phyloP scores from a whole-genome alignment of 2,113 vertebrate species.

The Tragelaphus scriptus region DNA sequence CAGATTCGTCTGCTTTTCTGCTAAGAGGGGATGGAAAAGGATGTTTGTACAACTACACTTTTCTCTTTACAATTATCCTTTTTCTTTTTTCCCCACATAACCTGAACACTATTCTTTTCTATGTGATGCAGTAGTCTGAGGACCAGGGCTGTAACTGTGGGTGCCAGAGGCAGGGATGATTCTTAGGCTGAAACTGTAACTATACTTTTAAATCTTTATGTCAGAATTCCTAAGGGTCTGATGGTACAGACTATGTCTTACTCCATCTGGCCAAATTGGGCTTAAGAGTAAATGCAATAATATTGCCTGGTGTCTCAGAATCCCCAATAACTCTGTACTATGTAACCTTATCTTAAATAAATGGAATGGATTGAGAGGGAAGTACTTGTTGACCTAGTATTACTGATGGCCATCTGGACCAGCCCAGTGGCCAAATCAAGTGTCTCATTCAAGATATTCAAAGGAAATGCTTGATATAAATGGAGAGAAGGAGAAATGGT shows the following conservation, averaged over 20 bases:
- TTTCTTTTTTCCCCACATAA: not conserved
- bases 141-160: not conserved
- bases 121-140: not conserved
- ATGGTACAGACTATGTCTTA: not conserved
- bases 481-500: not conserved
- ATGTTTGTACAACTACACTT: not conserved
- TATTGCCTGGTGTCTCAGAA: not conserved
- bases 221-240: not conserved
- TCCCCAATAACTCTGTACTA: not conserved
- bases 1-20: not conserved
- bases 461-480: conserved; percentile 24
- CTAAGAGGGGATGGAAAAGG: not conserved
- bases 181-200: not conserved
- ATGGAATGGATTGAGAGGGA: not conserved
- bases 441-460: not conserved
- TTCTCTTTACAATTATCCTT: not conserved
- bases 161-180: not conserved
- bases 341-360: not conserved
- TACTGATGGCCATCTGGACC: not conserved
- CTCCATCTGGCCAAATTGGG: not conserved
- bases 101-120: not conserved
- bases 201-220: not conserved
- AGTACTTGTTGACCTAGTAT: not conserved
- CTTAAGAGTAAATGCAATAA: not conserved
- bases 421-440: not conserved